Evolutionary conservation across 2,888 invertebrate species (phyloP).

Genomic region (Lepidochitona cinerea): DNA sequence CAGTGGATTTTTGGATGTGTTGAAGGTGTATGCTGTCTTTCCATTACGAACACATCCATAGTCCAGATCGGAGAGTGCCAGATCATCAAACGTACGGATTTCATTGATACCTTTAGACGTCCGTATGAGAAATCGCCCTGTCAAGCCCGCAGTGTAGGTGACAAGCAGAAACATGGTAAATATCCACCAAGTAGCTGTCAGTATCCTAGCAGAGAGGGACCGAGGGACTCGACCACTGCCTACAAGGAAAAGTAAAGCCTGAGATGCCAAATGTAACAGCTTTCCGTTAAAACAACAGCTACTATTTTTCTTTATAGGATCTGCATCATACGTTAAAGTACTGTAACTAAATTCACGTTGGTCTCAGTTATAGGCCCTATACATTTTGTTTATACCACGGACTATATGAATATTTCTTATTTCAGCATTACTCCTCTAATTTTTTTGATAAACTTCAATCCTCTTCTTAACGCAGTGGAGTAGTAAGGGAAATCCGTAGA

Average conservation of each 20-base stretch:
- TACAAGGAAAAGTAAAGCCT: conserved; percentile 12
- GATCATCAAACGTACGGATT: background rate
- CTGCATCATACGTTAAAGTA: too few species aligned
- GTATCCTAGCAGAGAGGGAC: conserved; percentile 35
- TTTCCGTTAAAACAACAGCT: too few species aligned
- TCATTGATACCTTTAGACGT: background rate
- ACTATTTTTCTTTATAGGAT: too few species aligned
- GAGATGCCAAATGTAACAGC: too few species aligned
- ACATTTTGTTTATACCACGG: too few species aligned
- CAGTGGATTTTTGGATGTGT: background rate
- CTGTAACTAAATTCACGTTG: too few species aligned
- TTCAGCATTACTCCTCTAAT: too few species aligned
- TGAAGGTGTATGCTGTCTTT: background rate
- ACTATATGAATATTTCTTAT: too few species aligned
- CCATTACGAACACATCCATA: background rate
- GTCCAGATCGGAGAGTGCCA: background rate
- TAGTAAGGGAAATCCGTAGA: too few species aligned
- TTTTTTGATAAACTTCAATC: too few species aligned
- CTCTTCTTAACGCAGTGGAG: too few species aligned
- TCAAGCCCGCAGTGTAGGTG: conserved; percentile 33
- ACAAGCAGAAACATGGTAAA: conserved; percentile 34
- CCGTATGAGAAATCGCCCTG: conserved; percentile 5
- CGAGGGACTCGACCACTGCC: conserved; percentile 35
- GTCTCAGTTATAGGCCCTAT: too few species aligned
- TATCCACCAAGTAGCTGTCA: conserved; percentile 42